Evolutionary conservation across 2,797 vertebrate genomes (phyloP), one percentile per base, ranked within the genome.

Genomic region (Falco biarmicus): DNA sequence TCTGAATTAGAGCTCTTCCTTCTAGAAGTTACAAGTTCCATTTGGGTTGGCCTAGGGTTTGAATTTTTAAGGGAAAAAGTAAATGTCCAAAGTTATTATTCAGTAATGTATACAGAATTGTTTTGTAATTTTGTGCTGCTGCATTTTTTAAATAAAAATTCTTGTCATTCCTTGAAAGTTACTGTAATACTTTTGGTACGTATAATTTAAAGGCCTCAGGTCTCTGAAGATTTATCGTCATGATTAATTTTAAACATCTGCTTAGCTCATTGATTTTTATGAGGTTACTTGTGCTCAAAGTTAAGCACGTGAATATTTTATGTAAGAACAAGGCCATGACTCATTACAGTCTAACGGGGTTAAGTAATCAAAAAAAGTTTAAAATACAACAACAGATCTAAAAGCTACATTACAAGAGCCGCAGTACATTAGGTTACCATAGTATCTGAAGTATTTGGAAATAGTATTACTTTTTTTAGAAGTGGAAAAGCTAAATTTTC

Each of bases 221-320:
- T 64, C 65, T 90, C 80, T 50, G 11, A 87, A 87, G 84, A 90
- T 94, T 94, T 93, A 69, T 89, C 79, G 32, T 59, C 78, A n/a
- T 22, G 15, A 89, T 89, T 90, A 89, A 75, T 84, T 94, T 95
- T 92, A 79, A 84, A 82, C 69, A 66, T 75, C 63, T 95, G 84
- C 66, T 92, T 84, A 92, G 60, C 26, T 89, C 51, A 94, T 63
- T 93, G 81, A 37, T 89, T 95, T 93, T 96, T 92, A 90, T 93
- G 74, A 87, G 14, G 65, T 87, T 94, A 87, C 74, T 82, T 84
- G 18, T 81, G 13, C 53, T 93, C 66, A 57, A 41, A 93, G 26
- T 93, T 93, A 84, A 84, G 41, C 31, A 51, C 7, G 21, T 87
- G 74, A 87, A 79, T 93, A 90, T 81, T 90, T 89, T 54, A 65